These are phyloP conservation scores for Callitettix versicolor DNA, from an alignment of 1,140 invertebrate species.

Conservation along the genomic window DNA sequence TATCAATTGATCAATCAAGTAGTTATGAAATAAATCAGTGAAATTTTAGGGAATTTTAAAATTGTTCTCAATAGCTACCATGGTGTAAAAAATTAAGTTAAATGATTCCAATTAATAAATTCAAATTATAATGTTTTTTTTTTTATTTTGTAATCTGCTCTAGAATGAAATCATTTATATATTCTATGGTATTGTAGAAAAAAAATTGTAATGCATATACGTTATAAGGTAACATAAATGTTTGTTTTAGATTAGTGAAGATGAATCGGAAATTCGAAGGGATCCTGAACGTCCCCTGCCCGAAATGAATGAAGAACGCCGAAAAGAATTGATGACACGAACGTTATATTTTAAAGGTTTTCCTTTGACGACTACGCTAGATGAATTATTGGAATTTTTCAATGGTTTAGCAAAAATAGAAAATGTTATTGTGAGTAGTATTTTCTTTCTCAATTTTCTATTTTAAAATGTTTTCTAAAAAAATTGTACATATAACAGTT, in stretches of 20 bases:
- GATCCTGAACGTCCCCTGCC: slow-evolving; percentile 66
- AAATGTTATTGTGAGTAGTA: slow-evolving; percentile 51
- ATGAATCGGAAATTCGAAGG: slow-evolving; percentile 70
- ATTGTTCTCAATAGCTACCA: too few relatives aligned
- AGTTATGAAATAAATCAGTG: too few relatives aligned
- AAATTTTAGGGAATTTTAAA: too few relatives aligned
- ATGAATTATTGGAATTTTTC: slow-evolving; percentile 65
- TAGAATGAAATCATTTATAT: too few relatives aligned
- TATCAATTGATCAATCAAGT: too few relatives aligned
- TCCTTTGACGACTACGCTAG: slow-evolving; percentile 54
- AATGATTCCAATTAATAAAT: too few relatives aligned
- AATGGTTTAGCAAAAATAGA: slow-evolving; percentile 58
- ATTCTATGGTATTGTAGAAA: too few relatives aligned
- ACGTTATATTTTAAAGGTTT: slow-evolving; percentile 89
- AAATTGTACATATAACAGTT: too few relatives aligned
- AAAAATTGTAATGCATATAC: background rate
- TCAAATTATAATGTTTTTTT: too few relatives aligned
- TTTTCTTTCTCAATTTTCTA: too few relatives aligned
- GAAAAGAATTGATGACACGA: slow-evolving; percentile 60
- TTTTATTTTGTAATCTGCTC: too few relatives aligned
- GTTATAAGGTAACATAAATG: background rate
- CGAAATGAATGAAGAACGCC: slow-evolving; percentile 70
- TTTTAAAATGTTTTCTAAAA: slow-evolving; percentile 9
- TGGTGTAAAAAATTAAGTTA: too few relatives aligned
- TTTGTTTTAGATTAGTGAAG: slow-evolving; percentile 52